phyloP scores from a whole-genome alignment of 2,797 vertebrate genomes.

The Eulemur mongoz region DNA sequence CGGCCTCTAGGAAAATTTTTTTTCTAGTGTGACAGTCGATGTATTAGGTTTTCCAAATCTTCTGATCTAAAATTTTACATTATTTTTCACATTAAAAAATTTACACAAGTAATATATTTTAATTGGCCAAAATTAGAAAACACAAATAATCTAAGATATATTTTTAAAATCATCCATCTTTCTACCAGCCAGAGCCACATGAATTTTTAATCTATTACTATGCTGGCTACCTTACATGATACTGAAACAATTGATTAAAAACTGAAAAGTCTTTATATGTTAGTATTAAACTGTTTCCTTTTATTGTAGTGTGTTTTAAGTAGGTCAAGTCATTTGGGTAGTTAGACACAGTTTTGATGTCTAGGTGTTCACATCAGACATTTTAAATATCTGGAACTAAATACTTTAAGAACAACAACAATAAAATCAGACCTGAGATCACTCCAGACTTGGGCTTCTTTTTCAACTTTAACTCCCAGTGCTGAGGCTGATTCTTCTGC shows the following conservation, averaged over 20 bases:
- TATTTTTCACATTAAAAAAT: background rate
- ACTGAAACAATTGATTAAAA: background rate
- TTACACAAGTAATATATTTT: background rate
- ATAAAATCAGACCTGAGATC: background rate
- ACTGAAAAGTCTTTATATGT: background rate
- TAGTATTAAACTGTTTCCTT: background rate
- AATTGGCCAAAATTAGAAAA: conserved; percentile 23
- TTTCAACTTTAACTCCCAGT: background rate
- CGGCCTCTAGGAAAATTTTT: too few species aligned
- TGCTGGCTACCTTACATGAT: background rate
- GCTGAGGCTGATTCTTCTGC: background rate
- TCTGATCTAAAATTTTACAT: background rate
- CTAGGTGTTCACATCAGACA: background rate
- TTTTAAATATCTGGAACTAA: conserved; percentile 13
- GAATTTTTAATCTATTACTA: background rate
- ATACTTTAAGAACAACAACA: background rate
- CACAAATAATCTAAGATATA: background rate
- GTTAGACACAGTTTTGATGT: background rate
- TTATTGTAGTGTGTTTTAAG: background rate
- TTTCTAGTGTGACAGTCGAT: too few species aligned
- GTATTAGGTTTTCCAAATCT: background rate
- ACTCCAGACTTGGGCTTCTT: background rate
- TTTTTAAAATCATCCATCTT: background rate
- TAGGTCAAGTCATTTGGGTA: background rate
- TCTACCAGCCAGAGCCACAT: background rate